A percentile compares a stretch with the other conserved stretches of the same genome.
phyloP scores from a whole-genome alignment of 2,797 vertebrate species.

The Amniataba percoides region DNA sequence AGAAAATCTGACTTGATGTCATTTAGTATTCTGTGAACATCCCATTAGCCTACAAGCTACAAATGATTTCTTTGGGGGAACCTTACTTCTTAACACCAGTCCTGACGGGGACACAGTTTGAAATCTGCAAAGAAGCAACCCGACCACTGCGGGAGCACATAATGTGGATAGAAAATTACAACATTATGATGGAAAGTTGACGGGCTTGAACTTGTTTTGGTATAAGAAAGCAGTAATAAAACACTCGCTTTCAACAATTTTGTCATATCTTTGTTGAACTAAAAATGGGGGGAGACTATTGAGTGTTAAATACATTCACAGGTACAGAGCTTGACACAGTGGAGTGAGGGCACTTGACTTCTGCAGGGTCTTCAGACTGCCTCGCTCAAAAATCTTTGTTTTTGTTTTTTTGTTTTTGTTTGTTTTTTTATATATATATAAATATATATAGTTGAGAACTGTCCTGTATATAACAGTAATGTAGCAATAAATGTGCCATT shows the following conservation, averaged over 20 bases:
- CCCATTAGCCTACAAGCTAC: slow-evolving; percentile 49
- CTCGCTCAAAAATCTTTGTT: slow-evolving; percentile 78
- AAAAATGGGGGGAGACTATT: slow-evolving; percentile 52
- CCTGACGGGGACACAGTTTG: slow-evolving; percentile 35
- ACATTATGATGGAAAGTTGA: slow-evolving; percentile 59
- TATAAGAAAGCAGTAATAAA: slow-evolving; percentile 64
- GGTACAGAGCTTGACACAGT: slow-evolving; percentile 77
- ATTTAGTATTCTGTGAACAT: slow-evolving; percentile 72
- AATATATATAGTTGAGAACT: slow-evolving; percentile 90
- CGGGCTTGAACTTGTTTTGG: slow-evolving; percentile 66
- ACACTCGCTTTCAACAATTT: slow-evolving; percentile 65
- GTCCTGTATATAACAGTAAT: slow-evolving; percentile 96
- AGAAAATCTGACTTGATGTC: slow-evolving; percentile 65
- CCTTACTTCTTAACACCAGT: slow-evolving; percentile 51
- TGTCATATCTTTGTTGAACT: slow-evolving; percentile 73
- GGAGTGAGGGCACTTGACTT: slow-evolving; percentile 78
- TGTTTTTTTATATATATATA: slow-evolving; percentile 75
- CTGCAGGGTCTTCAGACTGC: slow-evolving; percentile 90
- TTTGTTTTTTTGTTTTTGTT: slow-evolving; percentile 51
- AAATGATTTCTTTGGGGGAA: slow-evolving; percentile 39
- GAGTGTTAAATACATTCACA: slow-evolving; percentile 69
- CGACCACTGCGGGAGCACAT: slow-evolving; percentile 52
- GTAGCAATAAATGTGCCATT: slow-evolving; percentile 97
- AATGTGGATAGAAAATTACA: slow-evolving; percentile 46
- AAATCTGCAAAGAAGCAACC: slow-evolving; percentile 48